Evolutionary conservation across 2,113 vertebrate genomes (phyloP), one percentile per base, ranked within the genome.

Genomic region (Mirounga angustirostris): DNA sequence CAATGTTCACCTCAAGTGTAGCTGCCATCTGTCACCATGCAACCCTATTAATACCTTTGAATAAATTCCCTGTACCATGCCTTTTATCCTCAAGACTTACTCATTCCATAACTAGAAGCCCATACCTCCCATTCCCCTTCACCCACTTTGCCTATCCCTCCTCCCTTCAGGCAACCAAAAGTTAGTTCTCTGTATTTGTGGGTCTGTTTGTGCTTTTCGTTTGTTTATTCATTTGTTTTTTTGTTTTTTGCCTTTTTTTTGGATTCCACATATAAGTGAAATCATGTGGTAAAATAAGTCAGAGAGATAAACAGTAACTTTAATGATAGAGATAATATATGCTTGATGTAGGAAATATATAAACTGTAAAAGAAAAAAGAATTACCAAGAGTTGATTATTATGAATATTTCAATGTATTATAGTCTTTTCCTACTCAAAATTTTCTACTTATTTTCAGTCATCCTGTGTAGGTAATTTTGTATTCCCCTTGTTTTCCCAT

Each of bases 301-400:
- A 69, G 36, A 67, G 65, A 73, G 36, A 73, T 73, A 73, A 73
- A 43, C 69, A 73, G 5, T 40, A 73, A 73, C 71, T 73, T 78
- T 59, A 63, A 74, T 73, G 40, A 52, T 91, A 36, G 96, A 92
- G 7, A 50, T 92, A 94, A 22, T 69, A 85, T 28, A 28, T 92
- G 24, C 12, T 71, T 67, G n/a, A 18, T 79, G 2, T 52, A 54
- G 61, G 33, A 87, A 73, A 83, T 71, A 61, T 46, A 71, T 93
- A 95, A 95, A 80, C 26, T 80, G 56, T 46, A 46, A 90, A 89
- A 92, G 36, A 84, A 81, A 46, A 65, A 89, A 93, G 63, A 40
- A 63, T 73, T 74, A 63, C 30, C 18, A 33, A 22, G 14, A 73
- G n/a, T 22, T 67, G 1, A 15, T 67, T 36, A 92, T 30, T 81